Conservation (phyloP, 2,888 invertebrate species). For the Netelia melanura region DNA sequence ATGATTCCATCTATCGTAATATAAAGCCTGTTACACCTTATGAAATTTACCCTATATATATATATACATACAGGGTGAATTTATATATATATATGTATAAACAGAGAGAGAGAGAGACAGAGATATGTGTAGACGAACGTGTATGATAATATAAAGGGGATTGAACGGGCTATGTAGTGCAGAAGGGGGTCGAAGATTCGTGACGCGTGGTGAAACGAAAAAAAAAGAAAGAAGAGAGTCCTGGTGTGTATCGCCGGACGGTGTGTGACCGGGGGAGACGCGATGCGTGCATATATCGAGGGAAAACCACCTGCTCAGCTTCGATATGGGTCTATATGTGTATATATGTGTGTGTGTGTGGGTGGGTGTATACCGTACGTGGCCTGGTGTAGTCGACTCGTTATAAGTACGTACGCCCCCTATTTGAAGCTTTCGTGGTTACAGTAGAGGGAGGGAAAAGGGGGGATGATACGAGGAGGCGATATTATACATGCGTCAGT, state of each 20-base stretch:
- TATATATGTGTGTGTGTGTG: background rate
- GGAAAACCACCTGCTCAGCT: constrained; percentile 41
- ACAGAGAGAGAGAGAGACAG: too few relatives aligned
- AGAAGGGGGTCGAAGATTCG: constrained; percentile 42
- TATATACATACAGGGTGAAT: background rate
- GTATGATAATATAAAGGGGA: constrained; percentile 5
- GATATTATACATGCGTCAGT: background rate
- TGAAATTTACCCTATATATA: background rate
- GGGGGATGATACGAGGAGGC: background rate
- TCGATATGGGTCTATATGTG: background rate
- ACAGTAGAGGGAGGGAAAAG: background rate
- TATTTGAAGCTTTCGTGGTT: background rate
- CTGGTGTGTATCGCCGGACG: constrained; percentile 12
- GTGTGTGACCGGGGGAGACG: background rate
- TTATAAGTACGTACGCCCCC: background rate
- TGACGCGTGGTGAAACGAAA: constrained; percentile 43
- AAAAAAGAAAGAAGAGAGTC: background rate
- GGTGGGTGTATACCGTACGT: background rate
- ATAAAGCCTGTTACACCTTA: too few relatives aligned
- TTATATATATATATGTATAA: background rate
- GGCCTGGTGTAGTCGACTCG: background rate
- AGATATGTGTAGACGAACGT: background rate
- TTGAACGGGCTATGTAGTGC: background rate
- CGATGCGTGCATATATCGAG: background rate
- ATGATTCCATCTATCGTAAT: too few relatives aligned